Percentiles rank a stretch among this genome's conserved stretches.
These are phyloP conservation scores for Porites lutea DNA, from an alignment of 64 coral and sea anemone species.

Conservation along the genomic window DNA sequence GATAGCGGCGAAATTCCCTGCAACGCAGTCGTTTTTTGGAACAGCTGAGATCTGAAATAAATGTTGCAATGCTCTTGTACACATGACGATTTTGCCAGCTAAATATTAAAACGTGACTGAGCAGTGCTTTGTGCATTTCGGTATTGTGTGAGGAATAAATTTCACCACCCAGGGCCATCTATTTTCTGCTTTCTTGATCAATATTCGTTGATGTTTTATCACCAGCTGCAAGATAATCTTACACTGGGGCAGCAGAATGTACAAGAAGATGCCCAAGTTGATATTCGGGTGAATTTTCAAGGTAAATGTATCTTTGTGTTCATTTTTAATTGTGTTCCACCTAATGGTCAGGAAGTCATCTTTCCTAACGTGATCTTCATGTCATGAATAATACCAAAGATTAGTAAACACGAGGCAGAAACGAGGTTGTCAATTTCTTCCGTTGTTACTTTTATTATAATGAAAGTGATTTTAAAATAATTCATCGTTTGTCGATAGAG, in stretches of 20 bases:
- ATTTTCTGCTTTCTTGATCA: not conserved
- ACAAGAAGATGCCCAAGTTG: conserved; percentile 73
- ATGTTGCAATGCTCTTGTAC: not conserved
- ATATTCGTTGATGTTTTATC: conserved; percentile 44
- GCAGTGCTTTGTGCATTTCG: not conserved
- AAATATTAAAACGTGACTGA: conserved; percentile 23
- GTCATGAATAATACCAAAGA: not conserved
- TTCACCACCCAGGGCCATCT: conserved; percentile 30
- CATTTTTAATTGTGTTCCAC: not conserved
- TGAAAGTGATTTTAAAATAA: not conserved
- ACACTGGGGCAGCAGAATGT: conserved; percentile 95
- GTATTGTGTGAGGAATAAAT: conserved; percentile 53
- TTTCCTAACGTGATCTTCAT: not conserved
- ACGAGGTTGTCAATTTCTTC: not conserved
- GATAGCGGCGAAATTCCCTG: not conserved
- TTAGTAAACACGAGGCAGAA: not conserved
- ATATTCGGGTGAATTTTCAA: conserved; percentile 96
- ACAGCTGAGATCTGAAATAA: not conserved
- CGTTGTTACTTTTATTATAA: not conserved
- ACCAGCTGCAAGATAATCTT: conserved; percentile 84
- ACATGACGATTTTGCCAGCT: conserved; percentile 8
- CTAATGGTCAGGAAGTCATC: conserved; percentile 20
- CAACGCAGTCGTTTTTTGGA: not conserved
- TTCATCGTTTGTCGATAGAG: not conserved
- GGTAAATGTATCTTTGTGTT: conserved; percentile 61